A percentile compares a stretch with the other conserved stretches of the same genome.
Evolutionary conservation across 2,113 vertebrate species (phyloP).

Genomic region (Recurvirostra avosetta): DNA sequence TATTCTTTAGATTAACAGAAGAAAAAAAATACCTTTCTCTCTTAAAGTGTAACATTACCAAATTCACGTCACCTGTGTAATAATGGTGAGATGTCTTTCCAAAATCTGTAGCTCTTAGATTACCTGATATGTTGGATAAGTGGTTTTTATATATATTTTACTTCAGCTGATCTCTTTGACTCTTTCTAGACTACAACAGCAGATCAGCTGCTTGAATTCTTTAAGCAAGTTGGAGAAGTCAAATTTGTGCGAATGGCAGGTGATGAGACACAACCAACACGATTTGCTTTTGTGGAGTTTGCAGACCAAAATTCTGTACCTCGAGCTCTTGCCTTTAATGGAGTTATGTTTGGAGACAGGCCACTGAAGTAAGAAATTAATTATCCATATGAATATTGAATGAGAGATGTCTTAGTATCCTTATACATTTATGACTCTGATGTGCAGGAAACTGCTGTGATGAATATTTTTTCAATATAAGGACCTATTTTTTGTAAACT

Average conservation of each 20-base stretch:
- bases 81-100: background rate
- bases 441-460: background rate
- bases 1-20: background rate
- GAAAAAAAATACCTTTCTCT: background rate
- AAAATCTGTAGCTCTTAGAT: background rate
- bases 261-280: conserved; percentile 93
- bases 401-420: background rate
- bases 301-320: conserved; percentile 90
- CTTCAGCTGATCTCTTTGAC: background rate
- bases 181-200: conserved; percentile 86
- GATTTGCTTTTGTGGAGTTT: conserved; percentile 96
- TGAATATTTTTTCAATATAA: background rate
- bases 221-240: conserved; percentile 95
- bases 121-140: background rate
- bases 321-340: conserved; percentile 90
- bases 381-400: background rate
- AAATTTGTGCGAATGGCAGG: conserved; percentile 98
- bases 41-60: background rate
- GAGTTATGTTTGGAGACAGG: conserved; percentile 93
- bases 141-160: background rate
- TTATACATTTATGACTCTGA: background rate
- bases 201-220: conserved; percentile 93
- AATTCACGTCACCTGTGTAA: background rate
- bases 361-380: conserved; percentile 86
- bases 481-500: background rate